phyloP scores from a whole-genome alignment of 2,888 invertebrate species.

The Calameuta idolon region DNA sequence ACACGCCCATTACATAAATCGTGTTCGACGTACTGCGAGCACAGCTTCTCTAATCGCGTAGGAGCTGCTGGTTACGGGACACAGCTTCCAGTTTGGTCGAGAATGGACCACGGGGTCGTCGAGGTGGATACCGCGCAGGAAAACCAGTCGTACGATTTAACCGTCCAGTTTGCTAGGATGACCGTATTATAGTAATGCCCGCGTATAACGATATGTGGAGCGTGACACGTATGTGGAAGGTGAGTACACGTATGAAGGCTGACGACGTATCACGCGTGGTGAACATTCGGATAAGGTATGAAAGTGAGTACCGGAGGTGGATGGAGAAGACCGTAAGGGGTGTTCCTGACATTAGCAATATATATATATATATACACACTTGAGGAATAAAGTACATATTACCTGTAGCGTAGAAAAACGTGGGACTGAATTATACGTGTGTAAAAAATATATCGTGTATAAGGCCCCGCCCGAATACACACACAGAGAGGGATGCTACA shows the following conservation, averaged over 20 bases:
- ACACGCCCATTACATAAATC: neutral
- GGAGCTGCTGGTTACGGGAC: neutral
- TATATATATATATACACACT: no score
- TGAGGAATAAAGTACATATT: neutral
- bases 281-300: neutral
- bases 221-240: constrained; percentile 32
- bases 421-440: neutral
- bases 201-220: constrained; percentile 41
- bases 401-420: neutral
- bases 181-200: constrained; percentile 28
- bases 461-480: neutral
- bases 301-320: neutral
- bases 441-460: neutral
- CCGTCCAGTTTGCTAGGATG: constrained; percentile 52
- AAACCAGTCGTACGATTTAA: constrained; percentile 30
- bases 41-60: neutral
- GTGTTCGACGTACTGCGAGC: neutral
- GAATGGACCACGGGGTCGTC: neutral
- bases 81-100: constrained; percentile 34
- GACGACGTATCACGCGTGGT: neutral
- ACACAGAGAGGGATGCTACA: neutral
- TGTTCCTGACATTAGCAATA: neutral
- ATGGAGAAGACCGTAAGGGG: neutral
- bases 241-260: neutral
- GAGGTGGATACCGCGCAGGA: neutral